Evolutionary conservation across 2,113 vertebrate species (phyloP).

Genomic region (Erythrolamprus reginae): DNA sequence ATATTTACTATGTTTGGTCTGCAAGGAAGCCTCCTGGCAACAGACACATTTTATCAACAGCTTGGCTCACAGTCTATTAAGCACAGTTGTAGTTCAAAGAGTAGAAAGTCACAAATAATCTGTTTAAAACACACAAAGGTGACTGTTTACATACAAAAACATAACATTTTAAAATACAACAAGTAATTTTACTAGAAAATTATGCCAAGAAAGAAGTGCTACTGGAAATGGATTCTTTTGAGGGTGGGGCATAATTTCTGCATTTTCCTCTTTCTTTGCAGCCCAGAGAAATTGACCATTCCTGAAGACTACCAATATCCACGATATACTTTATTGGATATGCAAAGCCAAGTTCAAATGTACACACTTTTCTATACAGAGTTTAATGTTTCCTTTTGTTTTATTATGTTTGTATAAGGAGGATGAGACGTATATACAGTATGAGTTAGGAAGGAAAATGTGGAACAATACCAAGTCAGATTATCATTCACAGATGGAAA

Average conservation of each 20-base stretch:
- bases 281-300: background rate
- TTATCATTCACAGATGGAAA: background rate
- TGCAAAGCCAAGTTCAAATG: background rate
- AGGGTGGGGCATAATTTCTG: accelerated
- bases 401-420: background rate
- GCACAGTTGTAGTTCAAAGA: slow-evolving; percentile 19
- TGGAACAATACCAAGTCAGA: background rate
- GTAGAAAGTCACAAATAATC: slow-evolving; percentile 9
- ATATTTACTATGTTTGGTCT: background rate
- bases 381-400: background rate
- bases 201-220: background rate
- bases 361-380: background rate
- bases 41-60: background rate
- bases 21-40: background rate
- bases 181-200: background rate
- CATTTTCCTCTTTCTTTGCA: background rate
- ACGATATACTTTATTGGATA: background rate
- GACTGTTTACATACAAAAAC: slow-evolving; percentile 16
- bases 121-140: background rate
- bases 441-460: background rate
- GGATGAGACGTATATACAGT: background rate
- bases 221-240: background rate
- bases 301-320: background rate
- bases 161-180: background rate
- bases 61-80: slow-evolving; percentile 19